phyloP scores from a whole-genome alignment of 2,797 vertebrate species.

The Megaceryle alcyon region DNA sequence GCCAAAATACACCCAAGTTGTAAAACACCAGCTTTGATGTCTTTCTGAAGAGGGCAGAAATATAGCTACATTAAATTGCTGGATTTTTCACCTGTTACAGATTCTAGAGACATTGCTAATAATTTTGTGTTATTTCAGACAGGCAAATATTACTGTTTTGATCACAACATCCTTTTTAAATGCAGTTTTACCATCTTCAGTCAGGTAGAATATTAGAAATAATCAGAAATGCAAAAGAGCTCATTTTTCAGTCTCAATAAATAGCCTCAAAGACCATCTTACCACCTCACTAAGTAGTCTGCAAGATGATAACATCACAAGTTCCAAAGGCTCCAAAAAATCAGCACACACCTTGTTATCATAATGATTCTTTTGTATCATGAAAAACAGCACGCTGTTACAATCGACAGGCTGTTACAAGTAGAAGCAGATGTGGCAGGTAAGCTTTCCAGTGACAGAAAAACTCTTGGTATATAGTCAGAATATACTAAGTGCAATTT shows the following conservation, averaged over 20 bases:
- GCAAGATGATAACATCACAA: not conserved
- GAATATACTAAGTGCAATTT: not conserved
- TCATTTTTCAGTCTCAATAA: not conserved
- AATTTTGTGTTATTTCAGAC: not conserved
- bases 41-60: not conserved
- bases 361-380: not conserved
- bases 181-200: not conserved
- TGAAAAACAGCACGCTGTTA: not conserved
- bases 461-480: not conserved
- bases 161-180: not conserved
- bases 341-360: not conserved
- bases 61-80: not conserved
- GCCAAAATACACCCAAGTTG: slow-evolving; percentile 11
- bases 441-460: not conserved
- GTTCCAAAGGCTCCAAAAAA: not conserved
- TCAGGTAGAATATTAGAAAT: not conserved
- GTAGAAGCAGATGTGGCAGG: not conserved
- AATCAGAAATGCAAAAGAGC: not conserved
- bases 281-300: not conserved
- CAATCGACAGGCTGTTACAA: not conserved
- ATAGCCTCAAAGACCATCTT: not conserved
- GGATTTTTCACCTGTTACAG: not conserved
- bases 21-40: not conserved
- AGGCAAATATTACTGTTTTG: not conserved
- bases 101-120: not conserved